Percentiles rank a stretch among this genome's conserved stretches.
Conservation (phyloP, 2,888 invertebrate species). For the Callyntrura guangdongensis region DNA sequence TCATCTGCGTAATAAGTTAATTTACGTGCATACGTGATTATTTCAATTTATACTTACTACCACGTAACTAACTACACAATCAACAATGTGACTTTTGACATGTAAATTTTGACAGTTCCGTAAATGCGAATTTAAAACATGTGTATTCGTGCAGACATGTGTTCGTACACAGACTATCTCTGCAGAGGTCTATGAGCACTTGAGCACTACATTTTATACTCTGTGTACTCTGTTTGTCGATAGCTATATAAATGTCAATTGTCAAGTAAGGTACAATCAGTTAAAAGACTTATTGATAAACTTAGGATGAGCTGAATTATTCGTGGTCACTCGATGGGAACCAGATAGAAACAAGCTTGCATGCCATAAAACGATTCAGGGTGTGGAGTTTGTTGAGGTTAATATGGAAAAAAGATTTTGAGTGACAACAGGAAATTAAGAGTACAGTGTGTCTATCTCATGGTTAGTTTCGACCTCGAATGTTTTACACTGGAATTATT, state of each 20-base stretch:
- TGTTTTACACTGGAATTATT: too few relatives aligned
- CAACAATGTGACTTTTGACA: too few relatives aligned
- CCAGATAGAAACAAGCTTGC: slow-evolving; percentile 27
- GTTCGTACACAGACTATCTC: too few relatives aligned
- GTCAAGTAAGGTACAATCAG: not conserved
- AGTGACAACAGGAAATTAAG: slow-evolving; percentile 77
- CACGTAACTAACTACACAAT: too few relatives aligned
- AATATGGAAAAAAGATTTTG: slow-evolving; percentile 52
- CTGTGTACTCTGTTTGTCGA: not conserved
- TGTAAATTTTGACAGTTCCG: too few relatives aligned
- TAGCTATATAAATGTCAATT: not conserved
- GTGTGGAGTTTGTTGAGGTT: slow-evolving; percentile 54
- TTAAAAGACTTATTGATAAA: not conserved
- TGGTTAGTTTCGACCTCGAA: not conserved
- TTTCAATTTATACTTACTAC: too few relatives aligned
- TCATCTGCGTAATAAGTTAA: too few relatives aligned
- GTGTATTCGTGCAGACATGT: not conserved
- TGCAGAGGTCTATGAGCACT: too few relatives aligned
- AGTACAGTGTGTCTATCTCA: slow-evolving; percentile 21
- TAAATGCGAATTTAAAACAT: too few relatives aligned
- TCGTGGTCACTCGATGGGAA: not conserved
- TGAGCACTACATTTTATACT: too few relatives aligned
- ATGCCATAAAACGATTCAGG: slow-evolving; percentile 47
- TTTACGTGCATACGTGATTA: too few relatives aligned
- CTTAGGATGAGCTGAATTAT: too few relatives aligned